A percentile compares a stretch with the other conserved stretches of the same genome.
phyloP scores from a whole-genome alignment of 2,113 vertebrate species.

The Rhynchopsitta pachyrhyncha region DNA sequence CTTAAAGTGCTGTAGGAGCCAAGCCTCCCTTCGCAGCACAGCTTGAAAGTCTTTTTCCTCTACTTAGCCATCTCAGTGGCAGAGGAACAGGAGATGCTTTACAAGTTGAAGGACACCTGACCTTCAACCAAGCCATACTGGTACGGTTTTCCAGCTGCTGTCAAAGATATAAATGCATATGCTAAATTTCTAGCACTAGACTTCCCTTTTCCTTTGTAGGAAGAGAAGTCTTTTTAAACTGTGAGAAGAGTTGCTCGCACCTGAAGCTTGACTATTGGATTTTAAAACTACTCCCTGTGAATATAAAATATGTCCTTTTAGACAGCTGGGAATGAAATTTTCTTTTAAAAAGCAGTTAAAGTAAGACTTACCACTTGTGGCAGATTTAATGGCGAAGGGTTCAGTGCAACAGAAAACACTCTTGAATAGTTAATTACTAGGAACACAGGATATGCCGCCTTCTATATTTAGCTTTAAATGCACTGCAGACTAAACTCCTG shows the following conservation, averaged over 20 bases:
- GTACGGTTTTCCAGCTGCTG: not conserved
- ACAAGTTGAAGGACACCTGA: not conserved
- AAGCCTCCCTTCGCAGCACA: not conserved
- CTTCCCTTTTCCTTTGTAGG: not conserved
- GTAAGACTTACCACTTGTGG: not conserved
- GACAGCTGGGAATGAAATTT: not conserved
- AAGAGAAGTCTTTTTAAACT: not conserved
- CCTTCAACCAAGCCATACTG: not conserved
- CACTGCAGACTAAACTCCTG: constrained; percentile 50
- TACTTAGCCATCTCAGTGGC: not conserved
- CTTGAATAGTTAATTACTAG: constrained; percentile 61
- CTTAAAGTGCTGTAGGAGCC: not conserved
- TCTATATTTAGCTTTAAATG: constrained; percentile 74
- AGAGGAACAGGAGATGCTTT: not conserved
- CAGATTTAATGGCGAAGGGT: not conserved
- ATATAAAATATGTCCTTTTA: not conserved
- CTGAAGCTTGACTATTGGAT: not conserved
- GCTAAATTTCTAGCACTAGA: not conserved
- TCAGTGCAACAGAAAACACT: not conserved
- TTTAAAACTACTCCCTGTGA: not conserved
- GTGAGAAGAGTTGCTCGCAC: not conserved
- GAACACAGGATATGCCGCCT: constrained; percentile 30
- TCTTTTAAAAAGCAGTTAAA: not conserved
- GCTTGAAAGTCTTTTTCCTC: not conserved
- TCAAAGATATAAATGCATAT: not conserved